Evolutionary conservation across 2,113 vertebrate species (phyloP).

Genomic region (Vombatus ursinus): DNA sequence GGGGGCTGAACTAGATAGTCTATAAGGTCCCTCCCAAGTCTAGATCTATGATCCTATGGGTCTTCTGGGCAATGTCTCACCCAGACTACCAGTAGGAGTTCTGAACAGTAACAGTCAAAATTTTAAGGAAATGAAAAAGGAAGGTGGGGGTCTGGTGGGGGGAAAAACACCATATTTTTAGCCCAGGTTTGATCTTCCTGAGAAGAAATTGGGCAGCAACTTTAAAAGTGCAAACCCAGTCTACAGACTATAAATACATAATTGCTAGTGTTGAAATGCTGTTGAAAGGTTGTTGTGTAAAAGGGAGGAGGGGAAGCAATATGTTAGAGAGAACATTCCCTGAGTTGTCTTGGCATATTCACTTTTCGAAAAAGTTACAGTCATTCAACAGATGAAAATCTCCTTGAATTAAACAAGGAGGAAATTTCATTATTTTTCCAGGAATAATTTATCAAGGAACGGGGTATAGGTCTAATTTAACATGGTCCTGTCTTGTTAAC

Average conservation of each 20-base stretch:
- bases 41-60: not conserved
- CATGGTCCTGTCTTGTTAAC: not conserved
- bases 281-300: slow-evolving; percentile 5
- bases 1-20: not conserved
- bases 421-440: not conserved
- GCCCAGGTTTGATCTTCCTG: slow-evolving; percentile 24
- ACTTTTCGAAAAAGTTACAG: not conserved
- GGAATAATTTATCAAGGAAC: not conserved
- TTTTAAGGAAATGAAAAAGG: not conserved
- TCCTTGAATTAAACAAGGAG: not conserved
- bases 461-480: not conserved
- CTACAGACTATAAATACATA: slow-evolving; percentile 32
- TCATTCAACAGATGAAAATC: slow-evolving; percentile 9
- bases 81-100: not conserved
- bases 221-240: slow-evolving; percentile 34
- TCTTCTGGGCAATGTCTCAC: not conserved
- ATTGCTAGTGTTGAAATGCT: not conserved
- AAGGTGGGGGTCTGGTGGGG: not conserved
- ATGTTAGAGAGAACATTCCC: not conserved
- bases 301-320: not conserved
- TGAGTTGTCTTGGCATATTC: not conserved
- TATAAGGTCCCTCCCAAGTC: not conserved
- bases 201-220: slow-evolving; percentile 5
- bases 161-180: not conserved
- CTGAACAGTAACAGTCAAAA: not conserved